Evolutionary conservation across 2,113 vertebrate species (phyloP), one percentile per base, ranked within the genome.

Genomic region (Platichthys stellatus): DNA sequence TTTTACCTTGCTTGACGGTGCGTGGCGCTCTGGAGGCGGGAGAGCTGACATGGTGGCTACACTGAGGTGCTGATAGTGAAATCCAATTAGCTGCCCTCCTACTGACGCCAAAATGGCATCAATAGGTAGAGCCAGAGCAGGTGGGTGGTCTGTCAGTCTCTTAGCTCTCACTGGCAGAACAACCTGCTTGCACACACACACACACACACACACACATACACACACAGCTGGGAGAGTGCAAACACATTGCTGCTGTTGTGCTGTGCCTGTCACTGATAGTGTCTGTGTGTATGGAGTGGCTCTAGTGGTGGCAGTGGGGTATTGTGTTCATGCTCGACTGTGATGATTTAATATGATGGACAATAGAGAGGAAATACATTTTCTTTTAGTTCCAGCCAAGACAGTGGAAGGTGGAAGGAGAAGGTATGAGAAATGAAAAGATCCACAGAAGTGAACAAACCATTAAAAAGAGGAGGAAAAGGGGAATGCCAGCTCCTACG

Each of bases 31-130:
- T 58, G 83, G 90, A 90, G 90, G 89, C 87, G 90, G 89, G 68
- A 78, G 74, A 83, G 86, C 87, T 87, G 90, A 93, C 89, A 89
- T 69, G 86, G 84, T 64, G 85, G 82, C 85, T 84, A 64, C 87
- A 78, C 83, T 78, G 83, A 89, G 90, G 81, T 81, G 85, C 89
- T 88, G 90, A 92, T 92, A 92, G 89, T 66, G 80, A 91, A 92
- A 93, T 93, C 92, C 90, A 86, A 92, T 93, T 93, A 93, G 78
- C 86, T 85, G 87, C 83, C 88, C 87, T 90, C 88, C 92, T 83
- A 91, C 90, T 82, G 83, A 90, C 24, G 83, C 83, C 75, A 62
- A 71, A 82, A 60, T 82, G 83, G 92, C 89, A 88, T 86, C 74
- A 89, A 89, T 90, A 49, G 72, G 85, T 83, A 77, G 82, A 90